Evolutionary conservation across 2,113 vertebrate genomes (phyloP), one percentile per base, ranked within the genome.

Genomic region (Bos indicus): DNA sequence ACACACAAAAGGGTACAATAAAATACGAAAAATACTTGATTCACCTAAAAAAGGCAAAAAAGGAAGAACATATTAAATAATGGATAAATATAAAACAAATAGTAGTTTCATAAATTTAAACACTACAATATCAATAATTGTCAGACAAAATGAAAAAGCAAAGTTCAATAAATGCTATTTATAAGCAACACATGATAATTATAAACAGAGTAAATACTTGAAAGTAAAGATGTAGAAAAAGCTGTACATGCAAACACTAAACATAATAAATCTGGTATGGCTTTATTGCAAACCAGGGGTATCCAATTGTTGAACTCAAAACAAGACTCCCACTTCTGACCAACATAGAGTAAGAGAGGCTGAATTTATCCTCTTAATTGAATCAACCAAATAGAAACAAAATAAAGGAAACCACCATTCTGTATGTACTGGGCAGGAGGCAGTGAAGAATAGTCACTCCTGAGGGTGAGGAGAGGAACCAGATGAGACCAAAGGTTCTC

Each of bases 231-330:
- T 57, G 23, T 28, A 43, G 71, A 28, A 64, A 90, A 87, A 64
- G 48, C 60, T 57, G 33, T 11, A 28, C 30, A 26, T 60, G 17
- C 1, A 85, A 67, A 60, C 15, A 81, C 3, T 71, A 46, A 77
- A 8, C 26, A 82, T 83, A 87, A 71, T 17, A 86, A 89, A 87
- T 62, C 17, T 43, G 26, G 14, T 46, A 28, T 48, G 4, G 15
- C 30, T 86, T 92, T 90, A 56, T 84, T 67, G 21, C 26, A 78
- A 94, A 95, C 14, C 12, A 96, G 30, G 62, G 26, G 54, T 82
- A 82, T 71, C 30, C 26, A 46, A 46, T 15, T 80, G 33, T 57
- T 71, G 36, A 87, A 90, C 82, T 84, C 82, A 93, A 94, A 94
- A 30, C 10, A 95, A 64, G 59, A 95, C 8, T 87, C 91, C 56